Percentiles rank a stretch among this genome's conserved stretches.
phyloP scores from a whole-genome alignment of 2,888 invertebrate species.

The Stenotaenia linearis region DNA sequence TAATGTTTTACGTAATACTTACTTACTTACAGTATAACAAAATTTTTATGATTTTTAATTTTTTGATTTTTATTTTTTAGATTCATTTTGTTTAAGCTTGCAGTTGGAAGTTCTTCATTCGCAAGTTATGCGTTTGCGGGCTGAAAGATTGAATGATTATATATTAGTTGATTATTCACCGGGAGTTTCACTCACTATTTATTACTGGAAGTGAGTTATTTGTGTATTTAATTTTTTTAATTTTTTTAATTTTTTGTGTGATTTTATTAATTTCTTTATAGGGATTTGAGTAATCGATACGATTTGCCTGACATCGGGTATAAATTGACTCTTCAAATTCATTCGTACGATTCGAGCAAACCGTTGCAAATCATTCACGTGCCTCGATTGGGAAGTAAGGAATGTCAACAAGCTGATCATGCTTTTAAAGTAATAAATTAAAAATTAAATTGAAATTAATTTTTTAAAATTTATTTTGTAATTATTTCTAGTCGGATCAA shows the following conservation, averaged over 20 bases:
- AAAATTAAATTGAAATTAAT: not conserved
- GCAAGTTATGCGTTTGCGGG: slow-evolving; percentile 65
- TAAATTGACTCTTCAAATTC: slow-evolving; percentile 80
- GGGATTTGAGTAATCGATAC: not conserved
- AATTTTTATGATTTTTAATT: not conserved
- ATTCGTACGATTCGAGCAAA: slow-evolving; percentile 69
- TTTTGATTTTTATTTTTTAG: slow-evolving; percentile 36
- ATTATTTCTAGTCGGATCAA: slow-evolving; percentile 64
- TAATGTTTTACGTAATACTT: slow-evolving; percentile 62
- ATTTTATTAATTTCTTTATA: not conserved
- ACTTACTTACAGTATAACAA: no score
- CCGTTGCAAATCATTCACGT: slow-evolving; percentile 57
- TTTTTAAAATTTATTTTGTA: not conserved
- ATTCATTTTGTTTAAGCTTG: slow-evolving; percentile 89
- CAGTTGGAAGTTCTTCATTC: slow-evolving; percentile 72
- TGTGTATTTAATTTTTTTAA: slow-evolving; percentile 31
- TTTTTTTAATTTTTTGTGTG: not conserved
- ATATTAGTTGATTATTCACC: slow-evolving; percentile 83
- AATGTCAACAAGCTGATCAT: slow-evolving; percentile 49
- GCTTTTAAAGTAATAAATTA: slow-evolving; percentile 44
- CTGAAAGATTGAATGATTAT: slow-evolving; percentile 73
- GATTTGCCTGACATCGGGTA: slow-evolving; percentile 65
- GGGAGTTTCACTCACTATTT: slow-evolving; percentile 81
- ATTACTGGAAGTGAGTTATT: slow-evolving; percentile 76
- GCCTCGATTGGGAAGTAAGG: slow-evolving; percentile 49